These are phyloP conservation scores for Malacoraja senta DNA, from an alignment of 2,797 vertebrate genomes.

Conservation along the genomic window DNA sequence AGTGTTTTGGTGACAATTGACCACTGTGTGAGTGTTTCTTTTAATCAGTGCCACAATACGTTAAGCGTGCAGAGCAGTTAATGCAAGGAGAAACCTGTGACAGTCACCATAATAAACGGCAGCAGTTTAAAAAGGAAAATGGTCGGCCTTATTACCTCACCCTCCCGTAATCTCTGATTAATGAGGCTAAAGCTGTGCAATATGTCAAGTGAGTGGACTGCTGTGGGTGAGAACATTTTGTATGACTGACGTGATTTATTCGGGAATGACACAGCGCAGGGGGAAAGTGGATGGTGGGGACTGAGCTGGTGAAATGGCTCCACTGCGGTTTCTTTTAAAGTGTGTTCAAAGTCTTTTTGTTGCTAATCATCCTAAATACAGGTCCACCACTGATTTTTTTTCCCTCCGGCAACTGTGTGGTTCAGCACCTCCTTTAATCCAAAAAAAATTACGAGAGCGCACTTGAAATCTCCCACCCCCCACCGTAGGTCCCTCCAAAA, in stretches of 20 bases:
- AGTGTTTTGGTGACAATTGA: constrained; percentile 2
- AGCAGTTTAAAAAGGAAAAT: constrained; percentile 56
- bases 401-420: too few species aligned
- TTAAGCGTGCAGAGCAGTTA: not conserved
- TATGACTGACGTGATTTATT: constrained; percentile 47
- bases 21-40: constrained; percentile 33
- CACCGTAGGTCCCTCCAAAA: too few species aligned
- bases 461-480: too few species aligned
- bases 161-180: constrained; percentile 50
- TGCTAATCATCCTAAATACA: too few species aligned
- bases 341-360: not conserved
- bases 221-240: constrained; percentile 45
- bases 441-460: too few species aligned
- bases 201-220: constrained; percentile 53
- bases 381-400: too few species aligned
- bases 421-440: too few species aligned
- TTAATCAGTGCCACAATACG: constrained; percentile 6
- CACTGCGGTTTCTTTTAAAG: not conserved
- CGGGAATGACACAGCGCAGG: constrained; percentile 40
- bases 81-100: constrained; percentile 36
- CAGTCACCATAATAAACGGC: constrained; percentile 59
- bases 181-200: constrained; percentile 52
- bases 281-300: not conserved
- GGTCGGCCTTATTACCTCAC: constrained; percentile 65
- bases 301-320: not conserved